Percentiles rank a stretch among this genome's conserved stretches.
Conservation (phyloP, 2,888 invertebrate species). For the Ophion slaviceki region DNA sequence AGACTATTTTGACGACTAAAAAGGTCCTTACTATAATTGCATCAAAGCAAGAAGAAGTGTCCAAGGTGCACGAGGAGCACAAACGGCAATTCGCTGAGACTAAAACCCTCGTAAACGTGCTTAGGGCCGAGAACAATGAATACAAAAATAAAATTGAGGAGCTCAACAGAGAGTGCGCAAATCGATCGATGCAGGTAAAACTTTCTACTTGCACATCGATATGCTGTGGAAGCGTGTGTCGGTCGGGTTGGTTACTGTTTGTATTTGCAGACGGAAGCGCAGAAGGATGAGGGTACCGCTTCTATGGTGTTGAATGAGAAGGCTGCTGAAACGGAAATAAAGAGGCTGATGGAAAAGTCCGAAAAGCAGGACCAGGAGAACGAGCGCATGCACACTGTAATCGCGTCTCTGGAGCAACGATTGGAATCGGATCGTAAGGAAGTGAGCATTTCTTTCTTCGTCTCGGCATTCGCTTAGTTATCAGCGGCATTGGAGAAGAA, state of each 20-base stretch:
- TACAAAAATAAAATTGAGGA: slow-evolving; percentile 69
- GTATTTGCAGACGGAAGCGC: slow-evolving; percentile 30
- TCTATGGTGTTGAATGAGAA: slow-evolving; percentile 5
- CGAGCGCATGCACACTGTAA: slow-evolving; percentile 19
- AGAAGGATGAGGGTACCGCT: not conserved
- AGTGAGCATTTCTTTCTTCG: slow-evolving; percentile 5
- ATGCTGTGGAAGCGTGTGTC: no score
- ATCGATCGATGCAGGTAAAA: slow-evolving; percentile 53
- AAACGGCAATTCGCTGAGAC: slow-evolving; percentile 89
- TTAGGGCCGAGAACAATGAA: slow-evolving; percentile 79
- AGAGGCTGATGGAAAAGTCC: slow-evolving; percentile 54
- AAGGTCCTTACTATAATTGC: slow-evolving; percentile 87
- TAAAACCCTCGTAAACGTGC: slow-evolving; percentile 84
- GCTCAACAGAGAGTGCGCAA: slow-evolving; percentile 11
- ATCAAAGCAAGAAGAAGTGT: slow-evolving; percentile 88
- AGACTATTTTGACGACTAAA: slow-evolving; percentile 89
- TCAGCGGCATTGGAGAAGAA: slow-evolving; percentile 87
- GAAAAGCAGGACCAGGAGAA: slow-evolving; percentile 57
- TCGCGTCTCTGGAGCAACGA: slow-evolving; percentile 63
- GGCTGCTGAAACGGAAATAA: slow-evolving; percentile 6
- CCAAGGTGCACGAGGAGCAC: slow-evolving; percentile 86
- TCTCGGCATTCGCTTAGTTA: not conserved
- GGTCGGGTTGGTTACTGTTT: not conserved
- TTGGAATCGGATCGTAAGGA: slow-evolving; percentile 40
- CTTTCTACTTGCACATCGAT: not conserved